A percentile compares a stretch with the other conserved stretches of the same genome.
Evolutionary conservation across 2,888 invertebrate genomes (phyloP).

Genomic region (Nomada hirtipes): DNA sequence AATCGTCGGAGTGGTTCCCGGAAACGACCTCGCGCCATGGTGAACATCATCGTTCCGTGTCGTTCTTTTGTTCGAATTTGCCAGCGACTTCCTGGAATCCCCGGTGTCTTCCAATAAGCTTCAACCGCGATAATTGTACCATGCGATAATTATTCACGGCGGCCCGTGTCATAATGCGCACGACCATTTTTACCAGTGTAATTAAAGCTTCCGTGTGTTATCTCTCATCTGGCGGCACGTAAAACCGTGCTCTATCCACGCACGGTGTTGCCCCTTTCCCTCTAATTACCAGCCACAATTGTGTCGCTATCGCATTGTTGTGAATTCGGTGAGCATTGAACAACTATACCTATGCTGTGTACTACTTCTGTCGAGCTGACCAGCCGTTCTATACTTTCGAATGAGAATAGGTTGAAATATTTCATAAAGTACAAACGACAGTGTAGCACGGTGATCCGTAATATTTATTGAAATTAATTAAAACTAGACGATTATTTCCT

Average conservation of each 20-base stretch:
- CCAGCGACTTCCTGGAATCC: constrained; percentile 30
- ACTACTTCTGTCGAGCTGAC: neutral
- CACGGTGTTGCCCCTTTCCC: constrained; percentile 2
- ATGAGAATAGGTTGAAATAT: no score
- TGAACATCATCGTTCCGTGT: constrained; percentile 31
- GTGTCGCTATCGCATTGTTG: constrained; percentile 25
- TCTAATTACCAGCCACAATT: constrained; percentile 41
- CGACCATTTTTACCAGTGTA: constrained; percentile 58
- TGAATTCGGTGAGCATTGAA: neutral
- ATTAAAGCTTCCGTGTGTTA: constrained; percentile 53
- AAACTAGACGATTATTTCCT: no score
- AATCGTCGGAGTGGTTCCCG: constrained; percentile 2
- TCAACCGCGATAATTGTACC: constrained; percentile 53
- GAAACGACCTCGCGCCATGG: constrained; percentile 30
- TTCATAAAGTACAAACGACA: no score
- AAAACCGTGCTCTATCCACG: constrained; percentile 28
- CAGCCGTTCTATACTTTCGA: neutral
- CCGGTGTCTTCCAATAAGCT: constrained; percentile 41
- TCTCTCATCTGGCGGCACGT: constrained; percentile 47
- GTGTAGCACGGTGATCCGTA: no score
- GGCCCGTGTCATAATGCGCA: constrained; percentile 29
- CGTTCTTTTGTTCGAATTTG: constrained; percentile 30
- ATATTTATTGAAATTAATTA: no score
- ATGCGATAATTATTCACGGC: constrained; percentile 62
- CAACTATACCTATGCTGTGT: neutral